Conservation (phyloP, 2,797 vertebrate species). For the Botia kubotai region DNA sequence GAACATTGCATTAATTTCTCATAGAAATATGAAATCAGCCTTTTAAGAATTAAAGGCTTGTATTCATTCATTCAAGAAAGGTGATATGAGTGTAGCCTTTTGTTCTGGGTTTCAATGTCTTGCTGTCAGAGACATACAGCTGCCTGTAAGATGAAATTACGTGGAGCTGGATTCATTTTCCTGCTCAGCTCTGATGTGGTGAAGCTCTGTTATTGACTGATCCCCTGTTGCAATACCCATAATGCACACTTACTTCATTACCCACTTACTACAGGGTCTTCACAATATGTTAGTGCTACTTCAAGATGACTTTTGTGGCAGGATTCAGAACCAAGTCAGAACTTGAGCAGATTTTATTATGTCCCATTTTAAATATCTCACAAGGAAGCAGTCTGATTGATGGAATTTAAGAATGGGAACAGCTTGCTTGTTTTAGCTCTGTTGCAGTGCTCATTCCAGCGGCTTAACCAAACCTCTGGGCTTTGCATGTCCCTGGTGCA, state of each 20-base stretch:
- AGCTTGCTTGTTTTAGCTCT: too few species aligned
- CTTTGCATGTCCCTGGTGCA: slow-evolving; percentile 32
- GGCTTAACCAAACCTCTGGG: slow-evolving; percentile 30
- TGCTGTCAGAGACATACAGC: slow-evolving; percentile 10
- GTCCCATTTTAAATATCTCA: background rate
- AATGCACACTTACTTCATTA: too few species aligned
- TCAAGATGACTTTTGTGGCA: slow-evolving; percentile 64
- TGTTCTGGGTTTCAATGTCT: slow-evolving; percentile 46
- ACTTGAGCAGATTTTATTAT: slow-evolving; percentile 29
- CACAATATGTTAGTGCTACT: too few species aligned
- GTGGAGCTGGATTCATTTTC: slow-evolving; percentile 39
- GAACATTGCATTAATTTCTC: slow-evolving; percentile 51
- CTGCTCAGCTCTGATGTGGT: slow-evolving; percentile 9
- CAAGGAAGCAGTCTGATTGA: too few species aligned
- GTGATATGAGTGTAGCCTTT: slow-evolving; percentile 37
- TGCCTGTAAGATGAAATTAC: slow-evolving; percentile 42
- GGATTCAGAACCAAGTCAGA: slow-evolving; percentile 49
- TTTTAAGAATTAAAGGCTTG: slow-evolving; percentile 56
- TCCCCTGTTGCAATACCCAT: background rate
- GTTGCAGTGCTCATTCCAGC: background rate
- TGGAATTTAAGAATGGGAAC: too few species aligned
- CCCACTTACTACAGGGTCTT: too few species aligned
- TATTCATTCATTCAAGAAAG: slow-evolving; percentile 51
- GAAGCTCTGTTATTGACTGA: background rate
- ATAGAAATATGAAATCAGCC: slow-evolving; percentile 37